A percentile compares a stretch with the other conserved stretches of the same genome.
Evolutionary conservation across 2,113 vertebrate species (phyloP).

Genomic region (Hippolais icterina): DNA sequence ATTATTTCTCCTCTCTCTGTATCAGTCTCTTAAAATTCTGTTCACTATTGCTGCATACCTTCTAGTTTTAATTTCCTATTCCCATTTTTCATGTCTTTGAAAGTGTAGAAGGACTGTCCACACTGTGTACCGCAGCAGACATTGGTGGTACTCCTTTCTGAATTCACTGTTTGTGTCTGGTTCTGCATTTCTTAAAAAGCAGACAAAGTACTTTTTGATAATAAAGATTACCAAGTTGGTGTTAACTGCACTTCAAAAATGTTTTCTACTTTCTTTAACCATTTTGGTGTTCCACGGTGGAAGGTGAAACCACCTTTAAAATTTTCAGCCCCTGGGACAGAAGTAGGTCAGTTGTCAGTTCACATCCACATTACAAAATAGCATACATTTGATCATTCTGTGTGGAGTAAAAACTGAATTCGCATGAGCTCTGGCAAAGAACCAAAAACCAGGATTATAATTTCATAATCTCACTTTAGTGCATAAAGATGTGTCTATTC

Average conservation of each 20-base stretch:
- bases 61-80: not conserved
- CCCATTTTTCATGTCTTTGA: not conserved
- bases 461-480: not conserved
- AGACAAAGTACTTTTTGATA: not conserved
- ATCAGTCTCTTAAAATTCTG: not conserved
- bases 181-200: not conserved
- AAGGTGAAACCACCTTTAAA: not conserved
- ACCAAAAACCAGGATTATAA: not conserved
- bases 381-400: not conserved
- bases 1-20: not conserved
- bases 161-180: not conserved
- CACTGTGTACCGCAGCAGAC: not conserved
- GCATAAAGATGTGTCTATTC: accelerated
- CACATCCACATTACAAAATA: not conserved
- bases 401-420: not conserved
- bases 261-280: not conserved
- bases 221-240: not conserved
- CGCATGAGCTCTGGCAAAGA: not conserved
- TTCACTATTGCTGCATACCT: not conserved
- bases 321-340: not conserved
- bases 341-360: not conserved
- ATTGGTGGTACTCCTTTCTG: not conserved
- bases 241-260: not conserved
- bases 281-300: not conserved
- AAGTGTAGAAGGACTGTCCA: not conserved